Conservation (phyloP, 1,140 invertebrate genomes). For the Drosophila sucinea region DNA sequence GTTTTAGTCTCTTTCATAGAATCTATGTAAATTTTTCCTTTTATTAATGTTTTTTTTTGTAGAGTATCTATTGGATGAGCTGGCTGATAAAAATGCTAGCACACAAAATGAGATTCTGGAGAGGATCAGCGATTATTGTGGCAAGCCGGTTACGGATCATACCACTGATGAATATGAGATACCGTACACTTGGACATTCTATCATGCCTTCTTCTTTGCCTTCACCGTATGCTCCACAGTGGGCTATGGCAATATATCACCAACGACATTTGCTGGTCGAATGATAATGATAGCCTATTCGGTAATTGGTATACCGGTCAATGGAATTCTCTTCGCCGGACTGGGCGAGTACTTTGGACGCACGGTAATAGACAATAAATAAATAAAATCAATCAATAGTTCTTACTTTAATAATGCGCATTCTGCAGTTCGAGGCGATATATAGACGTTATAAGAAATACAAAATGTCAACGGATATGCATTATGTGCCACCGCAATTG, state of each 20-base stretch:
- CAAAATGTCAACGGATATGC: slow-evolving; percentile 85
- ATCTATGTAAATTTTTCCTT: background rate
- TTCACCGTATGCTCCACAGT: slow-evolving; percentile 97
- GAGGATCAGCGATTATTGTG: slow-evolving; percentile 88
- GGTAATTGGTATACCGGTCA: slow-evolving; percentile 96
- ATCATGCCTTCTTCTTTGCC: slow-evolving; percentile 97
- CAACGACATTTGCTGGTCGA: slow-evolving; percentile 91
- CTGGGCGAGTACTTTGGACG: slow-evolving; percentile 92
- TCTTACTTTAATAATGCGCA: background rate
- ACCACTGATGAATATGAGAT: slow-evolving; percentile 85
- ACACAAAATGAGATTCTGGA: slow-evolving; percentile 86
- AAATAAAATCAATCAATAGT: accelerated
- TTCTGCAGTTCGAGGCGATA: slow-evolving; percentile 87
- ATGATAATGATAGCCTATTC: slow-evolving; percentile 97
- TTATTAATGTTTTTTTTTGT: slow-evolving; percentile 63
- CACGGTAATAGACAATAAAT: slow-evolving; percentile 85
- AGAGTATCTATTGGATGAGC: slow-evolving; percentile 87
- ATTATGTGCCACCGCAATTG: slow-evolving; percentile 87
- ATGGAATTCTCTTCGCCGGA: slow-evolving; percentile 92
- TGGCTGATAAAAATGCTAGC: slow-evolving; percentile 84
- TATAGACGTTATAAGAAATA: slow-evolving; percentile 91
- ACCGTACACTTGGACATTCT: slow-evolving; percentile 92
- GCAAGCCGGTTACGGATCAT: slow-evolving; percentile 87
- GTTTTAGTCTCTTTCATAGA: background rate
- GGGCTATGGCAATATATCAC: slow-evolving; percentile 94